Conservation (phyloP, 2,113 vertebrate species). For the Chitala chitala region DNA sequence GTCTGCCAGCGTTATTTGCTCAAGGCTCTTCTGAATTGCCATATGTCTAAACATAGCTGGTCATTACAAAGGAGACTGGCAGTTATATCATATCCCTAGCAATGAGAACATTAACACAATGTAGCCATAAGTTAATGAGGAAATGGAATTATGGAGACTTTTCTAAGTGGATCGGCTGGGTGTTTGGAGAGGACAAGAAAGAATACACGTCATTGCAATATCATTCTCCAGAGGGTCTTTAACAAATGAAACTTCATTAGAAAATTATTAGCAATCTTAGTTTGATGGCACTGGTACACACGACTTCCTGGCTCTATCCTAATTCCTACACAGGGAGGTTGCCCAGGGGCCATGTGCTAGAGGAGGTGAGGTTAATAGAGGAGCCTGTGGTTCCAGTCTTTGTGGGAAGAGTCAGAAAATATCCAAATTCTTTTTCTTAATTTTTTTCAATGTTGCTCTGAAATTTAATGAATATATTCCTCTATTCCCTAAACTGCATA, state of each 20-base stretch:
- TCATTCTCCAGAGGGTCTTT: slow-evolving; percentile 28
- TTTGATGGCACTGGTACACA: slow-evolving; percentile 34
- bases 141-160: slow-evolving; percentile 31
- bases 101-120: not conserved
- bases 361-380: not conserved
- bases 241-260: slow-evolving; percentile 30
- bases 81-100: no score
- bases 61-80: not conserved
- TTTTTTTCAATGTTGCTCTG: no score
- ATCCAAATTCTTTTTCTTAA: no score
- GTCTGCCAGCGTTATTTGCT: not conserved
- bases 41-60: no score
- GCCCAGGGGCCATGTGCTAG: slow-evolving; percentile 36
- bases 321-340: slow-evolving; percentile 37
- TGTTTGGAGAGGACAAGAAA: slow-evolving; percentile 25
- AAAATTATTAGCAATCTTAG: slow-evolving; percentile 35
- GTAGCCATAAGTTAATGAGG: not conserved
- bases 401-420: no score
- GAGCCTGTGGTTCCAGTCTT: not conserved
- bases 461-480: no score
- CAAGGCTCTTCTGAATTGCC: not conserved
- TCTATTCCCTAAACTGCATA: no score
- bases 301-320: slow-evolving; percentile 48
- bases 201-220: slow-evolving; percentile 22
- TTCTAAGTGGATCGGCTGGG: slow-evolving; percentile 31